Evolutionary conservation across 2,888 invertebrate genomes (phyloP), one percentile per base, ranked within the genome.

Genomic region (Caprella mutica): DNA sequence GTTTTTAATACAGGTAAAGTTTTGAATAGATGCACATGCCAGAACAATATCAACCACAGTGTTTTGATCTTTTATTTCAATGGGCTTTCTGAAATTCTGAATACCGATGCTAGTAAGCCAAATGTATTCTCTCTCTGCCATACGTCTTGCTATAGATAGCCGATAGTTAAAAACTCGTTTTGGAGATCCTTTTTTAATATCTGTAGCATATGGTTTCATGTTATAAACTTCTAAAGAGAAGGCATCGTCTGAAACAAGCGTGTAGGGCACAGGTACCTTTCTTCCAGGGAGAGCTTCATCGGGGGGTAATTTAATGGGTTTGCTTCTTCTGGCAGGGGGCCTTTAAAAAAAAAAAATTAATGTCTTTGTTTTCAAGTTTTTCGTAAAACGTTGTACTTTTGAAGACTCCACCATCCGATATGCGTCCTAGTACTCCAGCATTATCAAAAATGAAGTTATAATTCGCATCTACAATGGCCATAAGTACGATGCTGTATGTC

Each of bases 201-300:
- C 30, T 43, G 30, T 42, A 30, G 54, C 24, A 54, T 55, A 68
- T 29, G 66, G 67, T 17, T 55, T 53, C 65, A 68, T 58, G 17
- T 68, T 35, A 50, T 66, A 50, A 5, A 52, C 38, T 24, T 55
- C 44, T 21, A 68, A 53, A 21, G 68, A 65, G 63, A 69, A 69
- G 38, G 67, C 67, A 40, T 68, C 66, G 55, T 68, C 68, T 21
- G 55, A 67, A 30, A 68, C n/a, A n/a, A n/a, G n/a, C n/a, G n/a
- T n/a, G n/a, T 54, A 33, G 33, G 33, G 33, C 14, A 33, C 33
- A 33, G 33, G 33, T 33, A 33, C 14, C 33, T 8, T 33, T 33
- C 33, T 33, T 33, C 33, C 33, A 33, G 33, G 33, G 14, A 33
- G 33, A 33, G 33, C n/a, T 33, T 33, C 33, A 33, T 33, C 33